phyloP scores from a whole-genome alignment of 2,888 invertebrate species.

The Drosophila acutilabella region DNA sequence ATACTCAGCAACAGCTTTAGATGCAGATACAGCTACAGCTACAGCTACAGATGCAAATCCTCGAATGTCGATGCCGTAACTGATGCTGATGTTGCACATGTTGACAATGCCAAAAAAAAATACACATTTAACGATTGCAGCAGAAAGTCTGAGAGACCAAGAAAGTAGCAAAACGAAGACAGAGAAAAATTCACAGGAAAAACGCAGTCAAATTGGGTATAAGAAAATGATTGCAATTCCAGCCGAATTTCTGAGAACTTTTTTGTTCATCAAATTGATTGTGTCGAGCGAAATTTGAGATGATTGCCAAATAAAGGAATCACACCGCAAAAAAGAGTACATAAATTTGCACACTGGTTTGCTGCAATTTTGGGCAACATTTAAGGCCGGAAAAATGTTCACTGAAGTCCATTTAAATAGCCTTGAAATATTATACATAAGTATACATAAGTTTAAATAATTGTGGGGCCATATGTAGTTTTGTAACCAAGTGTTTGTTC shows the following conservation, averaged over 20 bases:
- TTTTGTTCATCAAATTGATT: not conserved
- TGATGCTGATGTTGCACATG: slow-evolving; percentile 26
- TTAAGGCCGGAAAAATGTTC: not conserved
- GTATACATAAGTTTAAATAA: no score
- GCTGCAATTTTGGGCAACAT: not conserved
- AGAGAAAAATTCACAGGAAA: not conserved
- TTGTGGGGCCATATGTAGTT: no score
- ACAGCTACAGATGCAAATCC: slow-evolving; percentile 15
- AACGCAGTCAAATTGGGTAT: slow-evolving; percentile 13
- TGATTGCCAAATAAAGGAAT: slow-evolving; percentile 9
- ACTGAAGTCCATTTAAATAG: no score
- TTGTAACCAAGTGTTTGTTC: no score
- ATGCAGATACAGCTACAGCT: slow-evolving; percentile 9
- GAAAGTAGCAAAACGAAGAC: not conserved
- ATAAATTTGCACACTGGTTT: slow-evolving; percentile 1
- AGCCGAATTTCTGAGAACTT: slow-evolving; percentile 6
- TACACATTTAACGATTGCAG: not conserved
- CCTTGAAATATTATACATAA: no score
- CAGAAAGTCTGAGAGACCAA: not conserved
- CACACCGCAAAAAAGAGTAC: not conserved
- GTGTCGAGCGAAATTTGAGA: not conserved
- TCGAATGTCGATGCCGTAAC: slow-evolving; percentile 6
- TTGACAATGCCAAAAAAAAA: slow-evolving; percentile 18
- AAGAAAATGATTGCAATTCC: slow-evolving; percentile 35
- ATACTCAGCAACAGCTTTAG: not conserved